Evolutionary conservation across 2,113 vertebrate species (phyloP).

Genomic region (Monopterus albus): DNA sequence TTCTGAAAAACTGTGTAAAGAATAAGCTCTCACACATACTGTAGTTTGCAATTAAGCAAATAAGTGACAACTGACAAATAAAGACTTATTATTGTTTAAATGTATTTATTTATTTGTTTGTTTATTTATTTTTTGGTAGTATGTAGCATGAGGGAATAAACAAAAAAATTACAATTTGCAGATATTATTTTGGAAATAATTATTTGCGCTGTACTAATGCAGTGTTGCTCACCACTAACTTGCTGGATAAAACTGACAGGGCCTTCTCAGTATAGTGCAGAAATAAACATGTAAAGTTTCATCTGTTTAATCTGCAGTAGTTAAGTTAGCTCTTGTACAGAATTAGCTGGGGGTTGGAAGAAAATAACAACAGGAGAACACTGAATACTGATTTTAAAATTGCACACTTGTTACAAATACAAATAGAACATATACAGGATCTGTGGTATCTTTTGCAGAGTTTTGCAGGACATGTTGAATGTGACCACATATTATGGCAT

Average conservation of each 20-base stretch:
- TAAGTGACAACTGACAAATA: too few relatives aligned
- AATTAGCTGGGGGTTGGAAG: background rate
- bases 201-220: background rate
- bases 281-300: background rate
- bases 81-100: too few relatives aligned
- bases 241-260: too few relatives aligned
- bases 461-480: background rate
- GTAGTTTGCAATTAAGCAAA: too few relatives aligned
- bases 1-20: background rate
- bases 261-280: too few relatives aligned
- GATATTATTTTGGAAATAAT: background rate
- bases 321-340: background rate
- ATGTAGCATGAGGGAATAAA: background rate
- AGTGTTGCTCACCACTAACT: background rate
- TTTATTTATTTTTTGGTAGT: background rate
- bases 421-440: background rate
- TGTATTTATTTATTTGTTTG: background rate
- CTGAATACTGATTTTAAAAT: background rate
- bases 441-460: background rate
- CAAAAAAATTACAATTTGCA: background rate
- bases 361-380: background rate
- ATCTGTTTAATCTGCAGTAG: background rate
- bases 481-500: background rate
- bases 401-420: background rate
- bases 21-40: background rate